Base-by-base conservation (phyloP, 1,140 invertebrate genomes). In the Heterodera carotae region DNA sequence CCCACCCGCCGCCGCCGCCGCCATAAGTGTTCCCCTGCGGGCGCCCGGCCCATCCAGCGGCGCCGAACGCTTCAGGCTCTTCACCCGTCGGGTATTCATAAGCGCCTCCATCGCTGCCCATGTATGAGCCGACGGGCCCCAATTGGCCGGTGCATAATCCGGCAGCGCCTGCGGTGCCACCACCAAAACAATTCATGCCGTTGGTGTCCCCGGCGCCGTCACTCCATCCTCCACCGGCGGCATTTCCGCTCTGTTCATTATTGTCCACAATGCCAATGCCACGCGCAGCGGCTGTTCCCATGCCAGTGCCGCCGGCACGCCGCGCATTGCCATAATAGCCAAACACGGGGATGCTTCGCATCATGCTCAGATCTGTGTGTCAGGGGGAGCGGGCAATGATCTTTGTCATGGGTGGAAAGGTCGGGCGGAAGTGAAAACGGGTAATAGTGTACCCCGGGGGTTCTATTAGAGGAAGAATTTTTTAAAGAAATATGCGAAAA, bases 261-360 rank as follows among this genome's bases (percentile, higher is more conserved):
- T n/a, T n/a, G 10, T 18, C 60, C 2, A 62, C 10, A 15, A 8
- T 31, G 29, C 60, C 60, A 62, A 62, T 62, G n/a, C 59, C 59
- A 62, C n/a, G n/a, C n/a, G n/a, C n/a, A n/a, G n/a, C n/a, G n/a
- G n/a, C n/a, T n/a, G n/a, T 29, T 4, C 60, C n/a, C 10, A 62
- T 25, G 29, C n/a, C 60, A 62, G 10, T 18, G 29, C 15, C 39
- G 39, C 48, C 22, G 48, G 15, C 48, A 18, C 15, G 12, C 48
- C 48, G 12, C 12, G 12, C 48, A 22, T 12, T 43, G 1, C 39
- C 2, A 62, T 25, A 25, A 31, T 15, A 18, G 29, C 62, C 62
- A 6, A 66, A 66, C 62, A 66, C 62, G n/a, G 62, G 62, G 25
- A 66, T 66, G 62, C 33, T 66, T 15, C 62, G 62, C 29, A 66